Evolutionary conservation across 2,888 invertebrate genomes (phyloP).

Genomic region (Melinaea menophilus): DNA sequence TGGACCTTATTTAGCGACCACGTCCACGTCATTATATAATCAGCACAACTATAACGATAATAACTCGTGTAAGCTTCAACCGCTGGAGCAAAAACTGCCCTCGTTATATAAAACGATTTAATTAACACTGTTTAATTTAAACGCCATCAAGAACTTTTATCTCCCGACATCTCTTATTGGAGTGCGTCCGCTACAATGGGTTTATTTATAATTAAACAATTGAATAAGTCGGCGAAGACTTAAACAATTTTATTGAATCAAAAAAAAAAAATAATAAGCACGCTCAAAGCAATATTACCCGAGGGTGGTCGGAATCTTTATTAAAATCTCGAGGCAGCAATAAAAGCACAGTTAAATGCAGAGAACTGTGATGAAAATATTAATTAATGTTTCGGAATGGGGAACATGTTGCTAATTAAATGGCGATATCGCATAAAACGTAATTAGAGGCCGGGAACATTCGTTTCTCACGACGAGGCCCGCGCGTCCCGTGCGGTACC

Average conservation of each 20-base stretch:
- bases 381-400: slow-evolving; percentile 77
- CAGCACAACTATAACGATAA: not conserved
- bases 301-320: slow-evolving; percentile 76
- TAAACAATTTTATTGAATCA: slow-evolving; percentile 53
- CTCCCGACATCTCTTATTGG: not conserved
- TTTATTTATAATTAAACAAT: slow-evolving; percentile 16
- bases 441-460: slow-evolving; percentile 74
- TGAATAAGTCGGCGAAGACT: slow-evolving; percentile 47
- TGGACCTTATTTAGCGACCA: slow-evolving; percentile 55
- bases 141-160: slow-evolving; percentile 3
- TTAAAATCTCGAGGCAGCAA: slow-evolving; percentile 75
- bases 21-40: slow-evolving; percentile 16
- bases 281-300: slow-evolving; percentile 67
- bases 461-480: slow-evolving; percentile 66
- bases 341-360: slow-evolving; percentile 76
- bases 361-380: slow-evolving; percentile 76
- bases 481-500: slow-evolving; percentile 43
- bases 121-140: slow-evolving; percentile 2
- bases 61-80: not conserved
- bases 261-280: slow-evolving; percentile 62
- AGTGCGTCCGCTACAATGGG: not conserved
- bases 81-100: not conserved
- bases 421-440: slow-evolving; percentile 76
- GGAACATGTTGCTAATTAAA: slow-evolving; percentile 78
- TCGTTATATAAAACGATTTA: not conserved